Conservation (phyloP, 2,888 invertebrate species). For the Brachyptera risi region DNA sequence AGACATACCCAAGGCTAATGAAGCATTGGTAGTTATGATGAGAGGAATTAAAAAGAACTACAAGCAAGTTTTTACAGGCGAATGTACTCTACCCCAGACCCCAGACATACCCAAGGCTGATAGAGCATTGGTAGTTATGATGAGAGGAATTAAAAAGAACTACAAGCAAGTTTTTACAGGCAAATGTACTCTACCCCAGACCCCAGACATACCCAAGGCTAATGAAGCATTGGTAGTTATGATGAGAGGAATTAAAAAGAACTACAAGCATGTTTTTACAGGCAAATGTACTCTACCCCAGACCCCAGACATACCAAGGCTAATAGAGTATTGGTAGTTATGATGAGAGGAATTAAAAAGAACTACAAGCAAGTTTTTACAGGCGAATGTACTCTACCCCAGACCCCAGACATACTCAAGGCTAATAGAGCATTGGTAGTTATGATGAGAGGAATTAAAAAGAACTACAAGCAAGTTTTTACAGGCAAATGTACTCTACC, state of each 20-base stretch:
- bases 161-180: constrained; percentile 16
- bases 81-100: too few species aligned
- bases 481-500: too few species aligned
- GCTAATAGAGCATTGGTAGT: not conserved
- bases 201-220: too few species aligned
- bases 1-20: too few species aligned
- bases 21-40: constrained; percentile 10
- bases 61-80: constrained; percentile 16
- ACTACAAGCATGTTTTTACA: constrained; percentile 16
- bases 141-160: constrained; percentile 17
- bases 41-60: constrained; percentile 17
- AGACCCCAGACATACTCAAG: too few species aligned
- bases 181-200: too few species aligned
- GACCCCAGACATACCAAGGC: too few species aligned
- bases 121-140: constrained; percentile 7
- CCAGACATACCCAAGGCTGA: too few species aligned
- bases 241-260: constrained; percentile 17
- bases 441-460: constrained; percentile 19
- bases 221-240: constrained; percentile 4
- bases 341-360: constrained; percentile 17
- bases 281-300: too few species aligned
- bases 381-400: too few species aligned
- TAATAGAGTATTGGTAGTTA: not conserved
- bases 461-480: constrained; percentile 15
- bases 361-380: constrained; percentile 17